These are phyloP conservation scores for Tenualosa thibaudeaui DNA, from an alignment of 2,797 vertebrate genomes.

Conservation along the genomic window DNA sequence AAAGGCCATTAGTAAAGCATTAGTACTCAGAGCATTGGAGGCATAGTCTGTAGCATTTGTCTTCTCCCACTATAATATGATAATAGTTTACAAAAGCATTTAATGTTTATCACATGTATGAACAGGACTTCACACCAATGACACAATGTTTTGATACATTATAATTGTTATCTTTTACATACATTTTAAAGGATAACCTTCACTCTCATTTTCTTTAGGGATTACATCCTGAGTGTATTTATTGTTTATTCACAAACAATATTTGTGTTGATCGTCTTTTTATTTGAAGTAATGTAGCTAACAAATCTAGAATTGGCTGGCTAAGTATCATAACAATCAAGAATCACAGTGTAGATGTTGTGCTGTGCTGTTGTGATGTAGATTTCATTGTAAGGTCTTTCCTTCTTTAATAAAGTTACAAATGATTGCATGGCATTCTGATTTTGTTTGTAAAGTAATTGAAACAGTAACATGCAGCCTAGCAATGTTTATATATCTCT, in stretches of 20 bases:
- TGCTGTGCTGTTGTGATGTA: neutral
- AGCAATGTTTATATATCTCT: neutral
- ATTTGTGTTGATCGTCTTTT: neutral
- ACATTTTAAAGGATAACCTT: neutral
- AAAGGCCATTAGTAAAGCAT: neutral
- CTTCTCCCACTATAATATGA: neutral
- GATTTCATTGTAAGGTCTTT: neutral
- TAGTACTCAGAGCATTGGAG: neutral
- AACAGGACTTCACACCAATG: neutral
- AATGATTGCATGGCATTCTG: conserved; percentile 7
- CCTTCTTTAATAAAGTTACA: neutral
- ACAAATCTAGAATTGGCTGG: neutral
- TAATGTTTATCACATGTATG: neutral
- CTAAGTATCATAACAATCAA: neutral
- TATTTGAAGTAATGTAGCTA: neutral
- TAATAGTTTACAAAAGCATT: neutral
- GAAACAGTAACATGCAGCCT: neutral
- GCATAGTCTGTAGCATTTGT: neutral
- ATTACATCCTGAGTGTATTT: neutral
- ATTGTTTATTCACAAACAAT: neutral
- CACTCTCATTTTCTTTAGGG: neutral
- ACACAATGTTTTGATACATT: conserved; percentile 4
- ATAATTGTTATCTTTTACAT: too few species aligned
- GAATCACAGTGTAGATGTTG: neutral
- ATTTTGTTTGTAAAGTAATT: neutral